Evolutionary conservation across 2,888 invertebrate genomes (phyloP).

Genomic region (Drosophila borealis): DNA sequence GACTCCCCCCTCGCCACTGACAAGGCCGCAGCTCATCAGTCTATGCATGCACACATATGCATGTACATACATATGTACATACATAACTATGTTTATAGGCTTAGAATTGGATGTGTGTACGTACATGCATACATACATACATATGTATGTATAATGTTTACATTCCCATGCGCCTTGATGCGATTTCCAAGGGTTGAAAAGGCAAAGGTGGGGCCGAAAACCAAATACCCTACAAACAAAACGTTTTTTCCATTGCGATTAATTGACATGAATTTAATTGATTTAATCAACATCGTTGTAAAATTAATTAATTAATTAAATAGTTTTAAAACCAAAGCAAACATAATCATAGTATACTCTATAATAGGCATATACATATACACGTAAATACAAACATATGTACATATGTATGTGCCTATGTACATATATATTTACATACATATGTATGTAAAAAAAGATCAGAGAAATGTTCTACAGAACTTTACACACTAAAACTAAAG

Average conservation of each 20-base stretch:
- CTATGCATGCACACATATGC: background rate
- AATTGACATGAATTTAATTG: conserved; percentile 23
- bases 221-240: conserved; percentile 3
- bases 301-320: conserved; percentile 26
- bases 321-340: background rate
- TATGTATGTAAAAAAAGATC: too few species aligned
- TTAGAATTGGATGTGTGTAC: background rate
- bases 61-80: background rate
- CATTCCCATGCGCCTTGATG: background rate
- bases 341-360: background rate
- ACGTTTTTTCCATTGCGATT: conserved; percentile 3
- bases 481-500: background rate
- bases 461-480: too few species aligned
- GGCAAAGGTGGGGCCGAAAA: conserved; percentile 15
- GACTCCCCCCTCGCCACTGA: conserved; percentile 7
- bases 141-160: background rate
- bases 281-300: conserved; percentile 20
- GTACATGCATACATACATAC: background rate
- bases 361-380: background rate
- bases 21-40: conserved; percentile 43
- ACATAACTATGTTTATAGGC: background rate
- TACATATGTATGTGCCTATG: background rate
- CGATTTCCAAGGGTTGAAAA: conserved; percentile 2
- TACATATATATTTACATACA: too few species aligned
- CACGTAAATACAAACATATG: background rate